Base-by-base conservation (phyloP, 2,888 invertebrate genomes). In the Tipula helvola region DNA sequence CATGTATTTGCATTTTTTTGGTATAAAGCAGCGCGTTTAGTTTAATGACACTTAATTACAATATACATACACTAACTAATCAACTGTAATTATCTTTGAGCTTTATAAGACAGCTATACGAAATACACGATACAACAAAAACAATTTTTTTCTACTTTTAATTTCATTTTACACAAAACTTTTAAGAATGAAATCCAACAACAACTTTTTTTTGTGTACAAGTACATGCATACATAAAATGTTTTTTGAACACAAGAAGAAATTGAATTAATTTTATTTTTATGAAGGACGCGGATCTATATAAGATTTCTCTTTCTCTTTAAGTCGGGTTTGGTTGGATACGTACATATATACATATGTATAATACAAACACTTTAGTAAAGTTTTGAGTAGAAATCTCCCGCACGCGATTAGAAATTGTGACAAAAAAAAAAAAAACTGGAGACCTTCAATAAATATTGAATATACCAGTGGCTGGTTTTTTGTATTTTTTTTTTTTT, bases 261-360 rank as follows among this genome's bases (percentile, higher is more conserved):
- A 71, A 71, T 71, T 71, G 71, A 28, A 57, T 57, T 57, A 7
- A 7, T 16, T 57, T 52, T n/a, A n/a, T 71, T 71, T 18, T 71
- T 71, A 71, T 71, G 71, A 71, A 71, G 71, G 71, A 71, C 71
- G 71, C 71, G 71, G 71, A 71, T 71, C 71, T 71, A 71, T 28
- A 71, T 71, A 71, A 71, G 71, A 71, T 71, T 71, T 71, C 71
- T 71, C 71, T 71, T 71, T 71, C 71, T 71, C 71, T 71, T 71
- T 71, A 18, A 28, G 10, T 71, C 71, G 71, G 10, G 28, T 71
- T 71, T 28, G 71, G 71, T 28, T 71, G n/a, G 3, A 28, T 12
- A 28, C 28, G 2, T 10, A 28, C 3, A 18, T 28, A 28, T 28
- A 18, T 10, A 16, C 7, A n/a, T 71, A 28, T 12, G 5, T 16